These are phyloP conservation scores for Cephalopterus ornatus DNA, from an alignment of 2,113 vertebrate genomes.

Conservation along the genomic window DNA sequence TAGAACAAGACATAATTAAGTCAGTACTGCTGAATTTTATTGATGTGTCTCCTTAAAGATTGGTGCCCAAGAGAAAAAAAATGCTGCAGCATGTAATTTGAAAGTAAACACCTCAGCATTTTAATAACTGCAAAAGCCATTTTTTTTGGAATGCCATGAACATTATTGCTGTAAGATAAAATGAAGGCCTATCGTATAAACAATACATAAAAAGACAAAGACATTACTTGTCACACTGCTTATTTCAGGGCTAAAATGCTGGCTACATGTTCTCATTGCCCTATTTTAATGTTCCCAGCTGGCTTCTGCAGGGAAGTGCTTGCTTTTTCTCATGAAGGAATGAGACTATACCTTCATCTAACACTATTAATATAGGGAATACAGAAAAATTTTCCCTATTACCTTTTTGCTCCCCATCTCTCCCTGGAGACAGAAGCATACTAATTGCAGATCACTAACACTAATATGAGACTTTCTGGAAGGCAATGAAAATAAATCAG, in stretches of 20 bases:
- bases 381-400: neutral
- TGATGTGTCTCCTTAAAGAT: neutral
- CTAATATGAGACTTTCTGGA: neutral
- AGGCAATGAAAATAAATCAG: neutral
- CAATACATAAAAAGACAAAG: conserved; percentile 34
- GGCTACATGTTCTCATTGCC: neutral
- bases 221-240: neutral
- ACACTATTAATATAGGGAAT: neutral
- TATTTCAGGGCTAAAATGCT: conserved; percentile 18
- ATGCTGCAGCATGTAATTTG: neutral
- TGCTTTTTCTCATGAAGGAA: neutral
- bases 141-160: conserved; percentile 15
- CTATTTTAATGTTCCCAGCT: conserved; percentile 23
- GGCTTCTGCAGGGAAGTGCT: neutral
- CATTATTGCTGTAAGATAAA: conserved; percentile 7
- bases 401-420: neutral
- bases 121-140: conserved; percentile 13
- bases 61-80: neutral
- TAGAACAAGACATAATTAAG: neutral
- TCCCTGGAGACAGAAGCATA: neutral
- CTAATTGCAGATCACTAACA: neutral
- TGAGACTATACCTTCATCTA: neutral
- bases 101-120: conserved; percentile 23
- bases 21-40: neutral
- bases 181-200: conserved; percentile 4